These are phyloP conservation scores for Oxycera nigricornis DNA, from an alignment of 2,888 invertebrate genomes.

Conservation along the genomic window DNA sequence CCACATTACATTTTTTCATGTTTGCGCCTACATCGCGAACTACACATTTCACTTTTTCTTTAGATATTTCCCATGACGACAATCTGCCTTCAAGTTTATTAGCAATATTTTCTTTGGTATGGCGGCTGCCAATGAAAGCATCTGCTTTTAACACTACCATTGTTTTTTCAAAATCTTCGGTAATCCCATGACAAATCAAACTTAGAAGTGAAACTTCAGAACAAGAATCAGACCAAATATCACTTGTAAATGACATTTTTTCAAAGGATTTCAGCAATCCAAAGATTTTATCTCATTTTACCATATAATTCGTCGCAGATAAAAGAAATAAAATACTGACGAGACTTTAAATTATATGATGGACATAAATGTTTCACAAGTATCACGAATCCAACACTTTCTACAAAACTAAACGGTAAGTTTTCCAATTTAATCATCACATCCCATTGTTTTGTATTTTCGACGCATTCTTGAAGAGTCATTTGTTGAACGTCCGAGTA, in stretches of 20 bases:
- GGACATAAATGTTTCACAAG: not conserved
- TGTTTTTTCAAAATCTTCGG: not conserved
- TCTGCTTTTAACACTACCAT: not conserved
- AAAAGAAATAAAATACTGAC: not conserved
- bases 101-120: not conserved
- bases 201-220: not conserved
- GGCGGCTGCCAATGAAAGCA: not conserved
- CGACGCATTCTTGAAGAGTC: not conserved
- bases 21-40: not conserved
- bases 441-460: not conserved
- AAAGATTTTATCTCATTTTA: too few relatives aligned
- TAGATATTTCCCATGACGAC: not conserved
- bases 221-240: not conserved
- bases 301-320: not conserved
- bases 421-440: not conserved
- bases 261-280: not conserved
- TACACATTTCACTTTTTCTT: not conserved
- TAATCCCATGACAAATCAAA: not conserved
- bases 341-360: not conserved
- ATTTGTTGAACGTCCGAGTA: not conserved
- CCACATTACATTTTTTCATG: not conserved
- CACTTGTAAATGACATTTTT: not conserved
- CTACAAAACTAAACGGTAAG: not conserved
- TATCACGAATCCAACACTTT: not conserved
- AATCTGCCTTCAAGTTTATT: not conserved